A percentile compares a stretch with the other conserved stretches of the same genome.
phyloP scores from a whole-genome alignment of 2,888 invertebrate genomes.

The Meghimatium bilineatum region DNA sequence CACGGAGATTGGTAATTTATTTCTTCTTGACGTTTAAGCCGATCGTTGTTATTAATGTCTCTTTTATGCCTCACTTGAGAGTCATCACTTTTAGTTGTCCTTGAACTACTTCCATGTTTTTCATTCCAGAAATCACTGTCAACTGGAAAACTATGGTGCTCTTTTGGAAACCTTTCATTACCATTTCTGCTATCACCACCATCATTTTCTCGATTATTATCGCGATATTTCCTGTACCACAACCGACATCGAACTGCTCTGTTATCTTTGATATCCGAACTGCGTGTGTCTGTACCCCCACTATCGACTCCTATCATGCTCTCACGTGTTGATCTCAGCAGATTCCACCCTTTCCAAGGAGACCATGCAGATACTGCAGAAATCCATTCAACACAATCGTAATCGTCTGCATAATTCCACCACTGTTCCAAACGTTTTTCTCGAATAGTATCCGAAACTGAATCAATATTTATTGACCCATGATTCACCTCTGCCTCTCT shows the following conservation, averaged over 20 bases:
- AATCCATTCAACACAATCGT: constrained; percentile 41
- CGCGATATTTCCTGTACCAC: constrained; percentile 20
- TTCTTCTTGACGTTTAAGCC: neutral
- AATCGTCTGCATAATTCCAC: constrained; percentile 28
- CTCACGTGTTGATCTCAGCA: constrained; percentile 15
- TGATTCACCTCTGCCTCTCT: neutral
- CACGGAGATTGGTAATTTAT: neutral
- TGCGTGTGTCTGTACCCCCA: neutral
- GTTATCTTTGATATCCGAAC: neutral
- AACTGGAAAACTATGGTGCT: neutral
- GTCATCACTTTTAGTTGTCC: neutral
- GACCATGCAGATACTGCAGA: constrained; percentile 22
- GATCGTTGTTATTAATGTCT: neutral
- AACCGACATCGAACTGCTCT: constrained; percentile 30
- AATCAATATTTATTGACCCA: neutral
- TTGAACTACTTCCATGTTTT: neutral
- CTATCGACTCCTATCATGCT: neutral
- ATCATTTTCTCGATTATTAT: neutral
- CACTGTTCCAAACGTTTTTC: constrained; percentile 9
- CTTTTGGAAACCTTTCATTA: neutral
- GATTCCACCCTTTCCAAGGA: constrained; percentile 42
- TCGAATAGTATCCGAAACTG: neutral
- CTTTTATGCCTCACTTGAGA: neutral
- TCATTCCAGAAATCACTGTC: neutral
- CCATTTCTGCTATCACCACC: neutral